Evolutionary conservation across 2,888 invertebrate species (phyloP).

Genomic region (Stenichneumon culpator): DNA sequence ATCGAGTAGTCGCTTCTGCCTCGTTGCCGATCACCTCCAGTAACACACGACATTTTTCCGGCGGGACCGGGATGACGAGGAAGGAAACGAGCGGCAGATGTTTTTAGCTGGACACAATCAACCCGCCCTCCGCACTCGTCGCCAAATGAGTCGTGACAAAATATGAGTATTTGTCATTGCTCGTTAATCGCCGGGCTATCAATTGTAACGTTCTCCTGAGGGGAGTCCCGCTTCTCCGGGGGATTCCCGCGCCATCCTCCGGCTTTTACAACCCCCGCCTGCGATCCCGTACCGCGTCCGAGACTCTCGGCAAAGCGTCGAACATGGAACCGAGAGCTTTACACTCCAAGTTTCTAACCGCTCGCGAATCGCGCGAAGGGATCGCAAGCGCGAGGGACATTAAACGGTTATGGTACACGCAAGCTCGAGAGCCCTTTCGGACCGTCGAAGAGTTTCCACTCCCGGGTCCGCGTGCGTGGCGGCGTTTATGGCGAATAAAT

Average conservation of each 20-base stretch:
- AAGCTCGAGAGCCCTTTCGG: slow-evolving; percentile 35
- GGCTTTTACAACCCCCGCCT: slow-evolving; percentile 23
- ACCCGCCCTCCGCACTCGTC: slow-evolving; percentile 13
- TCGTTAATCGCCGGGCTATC: slow-evolving; percentile 55
- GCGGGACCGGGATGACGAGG: slow-evolving; percentile 38
- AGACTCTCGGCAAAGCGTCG: slow-evolving; percentile 50
- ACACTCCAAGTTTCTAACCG: slow-evolving; percentile 60
- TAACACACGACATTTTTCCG: not conserved
- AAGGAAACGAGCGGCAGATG: slow-evolving; percentile 43
- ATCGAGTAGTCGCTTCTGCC: slow-evolving; percentile 60
- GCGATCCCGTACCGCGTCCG: slow-evolving; percentile 32
- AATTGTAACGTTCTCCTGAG: slow-evolving; percentile 7
- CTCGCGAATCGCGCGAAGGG: slow-evolving; percentile 55
- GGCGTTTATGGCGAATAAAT: slow-evolving; percentile 75
- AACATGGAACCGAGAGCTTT: slow-evolving; percentile 43
- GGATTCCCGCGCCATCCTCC: not conserved
- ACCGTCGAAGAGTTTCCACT: slow-evolving; percentile 14
- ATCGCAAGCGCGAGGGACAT: slow-evolving; percentile 52
- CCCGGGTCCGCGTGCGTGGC: slow-evolving; percentile 39
- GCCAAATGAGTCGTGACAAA: slow-evolving; percentile 55
- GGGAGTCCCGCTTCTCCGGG: not conserved
- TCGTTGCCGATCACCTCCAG: slow-evolving; percentile 54
- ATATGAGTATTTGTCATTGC: slow-evolving; percentile 59
- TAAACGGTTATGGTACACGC: slow-evolving; percentile 64
- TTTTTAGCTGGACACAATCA: slow-evolving; percentile 32